Evolutionary conservation across 1,140 invertebrate genomes (phyloP).

Genomic region (Saccostrea echinata): DNA sequence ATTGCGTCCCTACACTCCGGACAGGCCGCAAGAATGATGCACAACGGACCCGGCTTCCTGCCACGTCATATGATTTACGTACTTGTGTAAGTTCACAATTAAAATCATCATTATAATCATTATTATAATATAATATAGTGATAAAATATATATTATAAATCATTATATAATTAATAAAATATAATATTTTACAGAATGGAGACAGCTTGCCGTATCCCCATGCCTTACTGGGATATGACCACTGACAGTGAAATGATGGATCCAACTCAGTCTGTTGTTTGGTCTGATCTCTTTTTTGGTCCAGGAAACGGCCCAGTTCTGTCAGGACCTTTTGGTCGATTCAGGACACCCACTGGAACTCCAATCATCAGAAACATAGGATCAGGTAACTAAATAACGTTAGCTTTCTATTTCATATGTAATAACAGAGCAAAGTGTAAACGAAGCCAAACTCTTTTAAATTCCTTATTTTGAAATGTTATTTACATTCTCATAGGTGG

Average conservation of each 20-base stretch:
- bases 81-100: slow-evolving; percentile 51
- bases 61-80: slow-evolving; percentile 54
- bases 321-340: slow-evolving; percentile 74
- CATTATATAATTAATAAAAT: neutral
- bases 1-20: slow-evolving; percentile 54
- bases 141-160: neutral
- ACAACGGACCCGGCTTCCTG: slow-evolving; percentile 54
- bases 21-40: slow-evolving; percentile 41
- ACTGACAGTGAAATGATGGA: slow-evolving; percentile 74
- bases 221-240: slow-evolving; percentile 79
- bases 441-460: neutral
- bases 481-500: neutral
- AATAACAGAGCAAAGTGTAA: neutral
- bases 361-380: slow-evolving; percentile 59
- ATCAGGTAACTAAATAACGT: neutral
- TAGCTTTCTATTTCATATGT: neutral
- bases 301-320: slow-evolving; percentile 77
- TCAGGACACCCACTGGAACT: slow-evolving; percentile 57
- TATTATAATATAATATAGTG: no score
- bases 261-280: slow-evolving; percentile 75
- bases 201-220: slow-evolving; percentile 65
- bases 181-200: slow-evolving; percentile 60
- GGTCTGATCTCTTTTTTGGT: slow-evolving; percentile 74
- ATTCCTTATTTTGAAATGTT: no score
- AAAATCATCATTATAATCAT: neutral